Conservation (phyloP, 2,797 vertebrate genomes). For the Siniperca obscura region DNA sequence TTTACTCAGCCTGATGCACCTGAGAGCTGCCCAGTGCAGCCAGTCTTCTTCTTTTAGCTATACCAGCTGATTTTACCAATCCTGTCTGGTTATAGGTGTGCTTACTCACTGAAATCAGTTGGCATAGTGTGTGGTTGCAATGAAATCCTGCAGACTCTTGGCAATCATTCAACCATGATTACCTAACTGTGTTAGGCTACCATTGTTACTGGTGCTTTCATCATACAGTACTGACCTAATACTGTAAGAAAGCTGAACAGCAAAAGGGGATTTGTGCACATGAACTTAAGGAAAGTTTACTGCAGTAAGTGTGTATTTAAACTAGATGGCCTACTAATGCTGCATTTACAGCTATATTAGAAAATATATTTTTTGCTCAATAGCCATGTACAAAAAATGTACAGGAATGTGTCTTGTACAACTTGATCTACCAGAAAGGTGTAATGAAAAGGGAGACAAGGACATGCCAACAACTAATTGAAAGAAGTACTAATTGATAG, state of each 20-base stretch:
- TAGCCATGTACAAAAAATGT: not conserved
- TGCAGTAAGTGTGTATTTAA: constrained; percentile 13
- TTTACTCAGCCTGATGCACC: constrained; percentile 29
- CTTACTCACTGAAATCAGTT: constrained; percentile 18
- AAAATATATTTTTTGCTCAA: not conserved
- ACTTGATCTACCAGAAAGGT: not conserved
- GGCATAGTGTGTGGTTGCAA: constrained; percentile 6
- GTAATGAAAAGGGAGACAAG: not conserved
- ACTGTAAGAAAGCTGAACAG: constrained; percentile 31
- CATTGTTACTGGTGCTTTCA: constrained; percentile 57
- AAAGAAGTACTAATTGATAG: not conserved
- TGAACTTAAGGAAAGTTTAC: constrained; percentile 36
- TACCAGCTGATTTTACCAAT: not conserved
- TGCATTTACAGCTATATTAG: not conserved
- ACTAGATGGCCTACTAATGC: not conserved
- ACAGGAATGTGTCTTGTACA: not conserved
- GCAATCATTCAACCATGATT: constrained; percentile 29
- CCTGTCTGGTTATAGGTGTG: constrained; percentile 3
- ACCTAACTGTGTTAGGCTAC: constrained; percentile 47
- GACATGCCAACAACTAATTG: not conserved
- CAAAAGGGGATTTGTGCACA: constrained; percentile 39
- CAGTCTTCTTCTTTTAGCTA: constrained; percentile 19
- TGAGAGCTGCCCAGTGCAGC: constrained; percentile 39
- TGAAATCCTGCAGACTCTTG: constrained; percentile 42
- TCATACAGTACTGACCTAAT: constrained; percentile 39